Evolutionary conservation across 2,113 vertebrate genomes (phyloP).

Genomic region (Thunnus thynnus): DNA sequence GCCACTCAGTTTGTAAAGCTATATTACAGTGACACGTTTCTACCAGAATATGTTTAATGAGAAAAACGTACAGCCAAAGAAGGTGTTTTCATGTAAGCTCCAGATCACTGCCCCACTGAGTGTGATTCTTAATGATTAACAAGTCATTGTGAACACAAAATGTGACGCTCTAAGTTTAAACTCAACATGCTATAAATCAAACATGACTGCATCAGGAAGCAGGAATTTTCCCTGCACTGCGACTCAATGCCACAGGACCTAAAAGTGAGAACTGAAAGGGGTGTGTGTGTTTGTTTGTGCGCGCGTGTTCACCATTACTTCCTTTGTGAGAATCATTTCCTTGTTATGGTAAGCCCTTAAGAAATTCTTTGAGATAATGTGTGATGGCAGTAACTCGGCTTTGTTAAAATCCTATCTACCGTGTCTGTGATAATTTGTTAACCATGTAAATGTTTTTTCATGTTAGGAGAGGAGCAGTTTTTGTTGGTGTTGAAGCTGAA

Average conservation of each 20-base stretch:
- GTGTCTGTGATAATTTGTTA: background rate
- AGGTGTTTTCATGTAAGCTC: background rate
- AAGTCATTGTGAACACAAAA: background rate
- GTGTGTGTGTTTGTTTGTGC: constrained; percentile 32
- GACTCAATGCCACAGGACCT: constrained; percentile 30
- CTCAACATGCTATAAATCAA: background rate
- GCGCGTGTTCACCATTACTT: constrained; percentile 50
- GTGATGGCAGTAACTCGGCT: background rate
- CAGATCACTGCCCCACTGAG: background rate
- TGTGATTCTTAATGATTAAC: background rate
- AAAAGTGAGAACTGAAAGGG: constrained; percentile 83
- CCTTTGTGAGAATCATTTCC: constrained; percentile 80
- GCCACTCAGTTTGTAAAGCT: background rate
- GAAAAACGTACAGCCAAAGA: background rate
- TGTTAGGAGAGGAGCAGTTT: background rate
- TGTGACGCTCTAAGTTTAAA: background rate
- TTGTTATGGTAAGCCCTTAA: constrained; percentile 59
- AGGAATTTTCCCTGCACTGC: constrained; percentile 68
- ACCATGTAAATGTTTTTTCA: constrained; percentile 6
- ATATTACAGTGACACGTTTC: background rate
- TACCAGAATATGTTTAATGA: background rate
- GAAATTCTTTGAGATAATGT: background rate
- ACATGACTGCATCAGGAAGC: constrained; percentile 51
- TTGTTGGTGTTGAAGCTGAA: background rate
- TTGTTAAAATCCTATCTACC: constrained; percentile 12